A percentile compares a stretch with the other conserved stretches of the same genome.
These are phyloP conservation scores for Fukomys damarensis DNA, from an alignment of 2,113 vertebrate genomes.

Conservation along the genomic window DNA sequence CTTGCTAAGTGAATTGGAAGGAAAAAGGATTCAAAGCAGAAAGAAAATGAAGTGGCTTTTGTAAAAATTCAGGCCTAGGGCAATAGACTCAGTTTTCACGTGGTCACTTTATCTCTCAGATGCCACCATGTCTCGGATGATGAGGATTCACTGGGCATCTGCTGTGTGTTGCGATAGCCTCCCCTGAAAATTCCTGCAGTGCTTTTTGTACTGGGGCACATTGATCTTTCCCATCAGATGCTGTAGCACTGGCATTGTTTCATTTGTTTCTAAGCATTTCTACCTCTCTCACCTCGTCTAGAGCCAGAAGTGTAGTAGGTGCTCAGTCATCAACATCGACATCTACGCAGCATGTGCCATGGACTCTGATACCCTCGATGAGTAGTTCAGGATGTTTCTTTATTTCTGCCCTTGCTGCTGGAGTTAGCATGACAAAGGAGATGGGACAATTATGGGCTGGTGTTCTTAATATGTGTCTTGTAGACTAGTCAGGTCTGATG, in stretches of 20 bases:
- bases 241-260: background rate
- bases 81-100: background rate
- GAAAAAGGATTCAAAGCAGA: background rate
- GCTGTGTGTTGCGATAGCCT: background rate
- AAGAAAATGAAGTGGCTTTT: background rate
- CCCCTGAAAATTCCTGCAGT: background rate
- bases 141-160: slow-evolving; percentile 13
- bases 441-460: background rate
- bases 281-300: background rate
- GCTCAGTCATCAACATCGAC: background rate
- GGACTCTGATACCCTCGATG: background rate
- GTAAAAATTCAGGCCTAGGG: background rate
- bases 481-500: background rate
- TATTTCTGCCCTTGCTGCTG: background rate
- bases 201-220: background rate
- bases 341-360: background rate
- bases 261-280: background rate
- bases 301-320: background rate
- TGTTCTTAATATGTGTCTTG: slow-evolving; percentile 21
- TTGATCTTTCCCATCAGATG: background rate
- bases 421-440: background rate
- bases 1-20: background rate
- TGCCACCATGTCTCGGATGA: background rate
- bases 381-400: background rate
- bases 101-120: background rate